These are phyloP conservation scores for Wasmannia auropunctata DNA, from an alignment of 1,140 invertebrate species.

Conservation along the genomic window DNA sequence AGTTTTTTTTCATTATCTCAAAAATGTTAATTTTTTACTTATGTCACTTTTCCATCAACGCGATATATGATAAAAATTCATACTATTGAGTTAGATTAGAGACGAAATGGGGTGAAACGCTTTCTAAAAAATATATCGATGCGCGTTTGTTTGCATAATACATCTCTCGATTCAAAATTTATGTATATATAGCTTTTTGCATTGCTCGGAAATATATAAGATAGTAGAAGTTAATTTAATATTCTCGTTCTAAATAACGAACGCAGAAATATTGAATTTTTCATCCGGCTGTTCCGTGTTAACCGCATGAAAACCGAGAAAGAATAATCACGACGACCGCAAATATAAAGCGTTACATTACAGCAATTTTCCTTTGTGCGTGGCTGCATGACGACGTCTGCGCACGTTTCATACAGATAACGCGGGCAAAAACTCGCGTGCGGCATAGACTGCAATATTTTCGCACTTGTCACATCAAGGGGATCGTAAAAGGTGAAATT, in stretches of 20 bases:
- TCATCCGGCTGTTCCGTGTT: not conserved
- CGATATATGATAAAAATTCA: not conserved
- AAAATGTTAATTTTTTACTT: too few species aligned
- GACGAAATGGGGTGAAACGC: too few species aligned
- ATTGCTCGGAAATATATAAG: not conserved
- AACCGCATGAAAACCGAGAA: not conserved
- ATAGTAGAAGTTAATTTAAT: too few species aligned
- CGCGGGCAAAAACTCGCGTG: slow-evolving; percentile 29
- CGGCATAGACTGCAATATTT: slow-evolving; percentile 39
- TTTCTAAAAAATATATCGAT: too few species aligned
- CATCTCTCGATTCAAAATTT: not conserved
- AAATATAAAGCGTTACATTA: slow-evolving; percentile 2
- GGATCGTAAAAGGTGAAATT: slow-evolving; percentile 57
- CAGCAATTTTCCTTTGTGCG: slow-evolving; percentile 11
- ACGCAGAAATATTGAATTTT: not conserved
- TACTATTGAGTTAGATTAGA: not conserved
- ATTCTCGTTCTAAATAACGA: not conserved
- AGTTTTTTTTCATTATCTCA: too few species aligned
- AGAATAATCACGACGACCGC: not conserved
- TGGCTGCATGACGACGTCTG: not conserved
- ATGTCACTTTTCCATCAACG: too few species aligned
- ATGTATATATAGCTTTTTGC: not conserved
- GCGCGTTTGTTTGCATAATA: not conserved
- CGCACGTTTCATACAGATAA: slow-evolving; percentile 13
- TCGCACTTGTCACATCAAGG: slow-evolving; percentile 42